Evolutionary conservation across 2,888 invertebrate genomes (phyloP).

Genomic region (Andrena trimmerana): DNA sequence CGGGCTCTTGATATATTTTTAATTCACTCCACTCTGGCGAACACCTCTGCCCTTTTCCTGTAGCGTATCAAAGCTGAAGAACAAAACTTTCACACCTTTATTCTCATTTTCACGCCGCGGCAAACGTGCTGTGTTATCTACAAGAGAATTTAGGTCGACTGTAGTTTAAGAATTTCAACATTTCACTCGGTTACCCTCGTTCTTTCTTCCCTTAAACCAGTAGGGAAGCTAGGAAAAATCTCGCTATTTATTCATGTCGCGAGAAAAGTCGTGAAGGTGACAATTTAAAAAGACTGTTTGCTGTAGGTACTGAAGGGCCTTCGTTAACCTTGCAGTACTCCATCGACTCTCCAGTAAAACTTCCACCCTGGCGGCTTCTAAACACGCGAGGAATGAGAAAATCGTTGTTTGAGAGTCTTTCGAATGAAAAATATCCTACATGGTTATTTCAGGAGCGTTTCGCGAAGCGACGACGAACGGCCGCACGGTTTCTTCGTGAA

Average conservation of each 20-base stretch:
- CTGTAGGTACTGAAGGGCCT: background rate
- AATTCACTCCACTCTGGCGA: background rate
- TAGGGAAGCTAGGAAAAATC: background rate
- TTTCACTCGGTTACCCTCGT: background rate
- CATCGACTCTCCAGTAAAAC: background rate
- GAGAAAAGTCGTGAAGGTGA: background rate
- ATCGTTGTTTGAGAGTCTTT: background rate
- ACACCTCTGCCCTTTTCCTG: no score
- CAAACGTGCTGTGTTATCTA: background rate
- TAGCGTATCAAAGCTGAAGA: no score
- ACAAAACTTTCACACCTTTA: background rate
- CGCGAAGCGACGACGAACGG: no score
- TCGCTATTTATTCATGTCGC: background rate
- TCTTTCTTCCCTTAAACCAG: background rate
- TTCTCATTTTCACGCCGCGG: background rate
- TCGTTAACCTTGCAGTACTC: background rate
- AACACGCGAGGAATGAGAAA: background rate
- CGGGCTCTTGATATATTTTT: background rate
- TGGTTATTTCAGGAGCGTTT: background rate
- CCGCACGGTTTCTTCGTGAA: background rate
- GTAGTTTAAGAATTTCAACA: background rate
- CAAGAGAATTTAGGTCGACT: background rate
- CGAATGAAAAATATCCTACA: background rate
- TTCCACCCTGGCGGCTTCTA: background rate
- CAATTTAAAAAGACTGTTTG: background rate